phyloP scores from a whole-genome alignment of 2,113 vertebrate genomes.

The Colossoma macropomum region DNA sequence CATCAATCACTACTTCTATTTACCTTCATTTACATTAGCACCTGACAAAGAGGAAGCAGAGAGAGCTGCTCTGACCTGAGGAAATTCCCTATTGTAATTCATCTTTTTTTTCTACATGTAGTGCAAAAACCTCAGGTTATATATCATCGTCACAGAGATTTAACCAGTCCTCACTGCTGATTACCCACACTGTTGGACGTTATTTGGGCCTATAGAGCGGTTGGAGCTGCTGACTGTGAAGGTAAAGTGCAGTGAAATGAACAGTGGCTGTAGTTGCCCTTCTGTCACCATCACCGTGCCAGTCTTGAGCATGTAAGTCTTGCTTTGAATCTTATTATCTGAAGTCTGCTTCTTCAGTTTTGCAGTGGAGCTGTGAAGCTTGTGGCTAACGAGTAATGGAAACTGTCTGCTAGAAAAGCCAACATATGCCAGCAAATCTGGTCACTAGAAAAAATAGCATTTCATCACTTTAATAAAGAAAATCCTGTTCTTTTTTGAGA shows the following conservation, averaged over 20 bases:
- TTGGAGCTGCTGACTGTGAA: not conserved
- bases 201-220: not conserved
- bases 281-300: too few species aligned
- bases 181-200: not conserved
- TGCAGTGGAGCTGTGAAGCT: too few species aligned
- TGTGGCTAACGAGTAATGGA: too few species aligned
- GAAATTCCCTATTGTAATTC: conserved; percentile 66
- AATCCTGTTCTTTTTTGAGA: too few species aligned
- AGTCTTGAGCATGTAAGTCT: too few species aligned
- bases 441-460: too few species aligned
- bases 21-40: conserved; percentile 60
- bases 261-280: not conserved
- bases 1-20: conserved; percentile 60
- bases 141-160: not conserved
- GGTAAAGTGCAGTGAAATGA: not conserved
- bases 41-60: conserved; percentile 57
- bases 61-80: conserved; percentile 54
- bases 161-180: not conserved
- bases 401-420: too few species aligned
- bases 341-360: too few species aligned
- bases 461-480: too few species aligned
- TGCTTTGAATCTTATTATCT: too few species aligned
- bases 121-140: conserved; percentile 22
- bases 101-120: conserved; percentile 33
- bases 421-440: too few species aligned